phyloP scores from a whole-genome alignment of 1,140 invertebrate species.

The Littorina saxatilis region DNA sequence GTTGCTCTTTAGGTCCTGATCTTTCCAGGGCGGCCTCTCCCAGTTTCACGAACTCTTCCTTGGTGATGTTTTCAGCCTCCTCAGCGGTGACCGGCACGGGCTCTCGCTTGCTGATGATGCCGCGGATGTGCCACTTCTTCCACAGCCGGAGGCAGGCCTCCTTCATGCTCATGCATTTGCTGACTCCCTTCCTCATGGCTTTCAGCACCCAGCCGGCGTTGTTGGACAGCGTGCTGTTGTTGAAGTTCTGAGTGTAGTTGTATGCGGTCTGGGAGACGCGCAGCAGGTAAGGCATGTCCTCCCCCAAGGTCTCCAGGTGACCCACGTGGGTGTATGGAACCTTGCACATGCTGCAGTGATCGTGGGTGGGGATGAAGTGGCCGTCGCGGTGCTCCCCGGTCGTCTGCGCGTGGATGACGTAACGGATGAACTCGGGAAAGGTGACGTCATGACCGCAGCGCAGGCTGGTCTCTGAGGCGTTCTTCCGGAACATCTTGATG shows the following conservation, averaged over 20 bases:
- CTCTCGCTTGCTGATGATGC: conserved; percentile 57
- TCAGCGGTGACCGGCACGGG: conserved; percentile 47
- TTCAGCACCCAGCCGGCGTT: conserved; percentile 51
- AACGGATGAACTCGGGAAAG: conserved; percentile 65
- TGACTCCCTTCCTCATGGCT: conserved; percentile 40
- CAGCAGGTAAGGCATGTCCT: conserved; percentile 30
- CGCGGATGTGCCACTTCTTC: conserved; percentile 65
- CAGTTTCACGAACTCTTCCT: conserved; percentile 27
- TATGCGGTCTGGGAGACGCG: conserved; percentile 53
- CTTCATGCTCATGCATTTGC: conserved; percentile 63
- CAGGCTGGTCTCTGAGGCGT: conserved; percentile 40
- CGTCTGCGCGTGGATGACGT: conserved; percentile 61
- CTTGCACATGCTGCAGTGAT: conserved; percentile 8
- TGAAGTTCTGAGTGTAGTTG: conserved; percentile 57
- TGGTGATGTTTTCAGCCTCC: conserved; percentile 3
- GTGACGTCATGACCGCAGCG: conserved; percentile 68
- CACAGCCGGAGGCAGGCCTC: conserved; percentile 58
- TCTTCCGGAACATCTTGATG: conserved; percentile 51
- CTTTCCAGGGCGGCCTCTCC: conserved; percentile 15
- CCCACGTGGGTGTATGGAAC: conserved; percentile 18
- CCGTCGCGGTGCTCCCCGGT: conserved; percentile 50
- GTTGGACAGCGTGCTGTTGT: conserved; percentile 56
- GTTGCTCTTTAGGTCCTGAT: conserved; percentile 3
- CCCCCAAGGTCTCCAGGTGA: conserved; percentile 26
- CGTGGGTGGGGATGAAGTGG: conserved; percentile 19